Evolutionary conservation across 2,888 invertebrate genomes (phyloP), one percentile per base, ranked within the genome.

Genomic region (Parochlus steinenii): DNA sequence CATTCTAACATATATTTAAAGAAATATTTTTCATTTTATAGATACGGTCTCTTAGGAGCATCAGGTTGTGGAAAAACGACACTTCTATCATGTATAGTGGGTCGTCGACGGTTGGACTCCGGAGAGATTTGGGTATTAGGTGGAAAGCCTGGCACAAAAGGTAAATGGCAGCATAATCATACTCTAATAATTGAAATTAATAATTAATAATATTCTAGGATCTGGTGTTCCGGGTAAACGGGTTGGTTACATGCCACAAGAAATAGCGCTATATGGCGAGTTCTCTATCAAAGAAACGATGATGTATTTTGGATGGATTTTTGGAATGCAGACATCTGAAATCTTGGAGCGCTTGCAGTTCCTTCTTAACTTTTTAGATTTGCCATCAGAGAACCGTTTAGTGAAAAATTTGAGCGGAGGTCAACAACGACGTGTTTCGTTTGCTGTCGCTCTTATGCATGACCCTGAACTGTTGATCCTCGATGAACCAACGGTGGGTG

Each of bases 11-110:
- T n/a, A n/a, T n/a, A 6, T 35, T 10, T 15, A 16, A 17, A 25
- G 25, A 28, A 14, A 11, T 22, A 30, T 26, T 10, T 27, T 28
- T 44, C 38, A 43, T 42, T 42, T 54, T 55, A 10, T 63, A 93
- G 92, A 60, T 93, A 93, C 56, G 92, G 92, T 39, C 68, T 93
- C 7, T 65, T 93, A 24, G 93, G 93, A 16, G 90, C 93, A 6
- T 90, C 90, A 40, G 93, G 93, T 20, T 93, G 93, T 55, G 90
- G 90, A n/a, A 93, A 93, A 61, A 93, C 93, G 3, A 93, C 93
- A 1, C 63, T 93, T 10, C 69, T 93, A 4, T 82, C 87, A 30
- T 89, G 89, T 58, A 82, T 92, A 49, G 86, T 93, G 15, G 92
- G 93, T 4, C 66, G 89, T 36, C 69, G 87, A 48, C 69, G 78